These are phyloP conservation scores for Sylvicola cinctus DNA, from an alignment of 2,888 invertebrate genomes.

Conservation along the genomic window DNA sequence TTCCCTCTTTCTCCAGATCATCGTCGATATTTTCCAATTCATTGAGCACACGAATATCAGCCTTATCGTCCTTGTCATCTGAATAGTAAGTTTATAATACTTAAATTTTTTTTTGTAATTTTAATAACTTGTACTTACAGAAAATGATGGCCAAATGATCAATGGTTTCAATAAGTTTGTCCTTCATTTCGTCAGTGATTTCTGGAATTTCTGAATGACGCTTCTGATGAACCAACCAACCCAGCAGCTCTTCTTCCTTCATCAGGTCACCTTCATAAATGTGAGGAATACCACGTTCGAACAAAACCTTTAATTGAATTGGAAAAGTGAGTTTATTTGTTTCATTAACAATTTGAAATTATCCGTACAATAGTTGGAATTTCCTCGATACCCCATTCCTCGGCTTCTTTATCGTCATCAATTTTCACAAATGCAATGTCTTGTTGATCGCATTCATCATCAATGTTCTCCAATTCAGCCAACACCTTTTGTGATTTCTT, in stretches of 20 bases:
- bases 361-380: constrained; percentile 54
- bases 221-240: constrained; percentile 81
- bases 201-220: constrained; percentile 80
- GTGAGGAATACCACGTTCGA: constrained; percentile 51
- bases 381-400: constrained; percentile 69
- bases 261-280: constrained; percentile 66
- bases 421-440: constrained; percentile 84
- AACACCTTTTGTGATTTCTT: constrained; percentile 75
- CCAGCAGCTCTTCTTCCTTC: constrained; percentile 75
- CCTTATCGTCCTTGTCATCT: constrained; percentile 82
- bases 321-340: background rate
- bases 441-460: constrained; percentile 83
- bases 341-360: constrained; percentile 19
- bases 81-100: constrained; percentile 5
- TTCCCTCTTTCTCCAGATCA: constrained; percentile 73
- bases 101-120: background rate
- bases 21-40: constrained; percentile 86
- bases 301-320: constrained; percentile 19
- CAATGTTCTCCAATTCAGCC: constrained; percentile 72
- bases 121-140: constrained; percentile 39
- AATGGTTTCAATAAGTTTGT: constrained; percentile 60
- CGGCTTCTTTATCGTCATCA: constrained; percentile 69
- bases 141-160: constrained; percentile 75
- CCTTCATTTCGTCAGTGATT: constrained; percentile 86
- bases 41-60: constrained; percentile 68